Base-by-base conservation (phyloP, 2,888 invertebrate genomes). In the Drosophila conformis region DNA sequence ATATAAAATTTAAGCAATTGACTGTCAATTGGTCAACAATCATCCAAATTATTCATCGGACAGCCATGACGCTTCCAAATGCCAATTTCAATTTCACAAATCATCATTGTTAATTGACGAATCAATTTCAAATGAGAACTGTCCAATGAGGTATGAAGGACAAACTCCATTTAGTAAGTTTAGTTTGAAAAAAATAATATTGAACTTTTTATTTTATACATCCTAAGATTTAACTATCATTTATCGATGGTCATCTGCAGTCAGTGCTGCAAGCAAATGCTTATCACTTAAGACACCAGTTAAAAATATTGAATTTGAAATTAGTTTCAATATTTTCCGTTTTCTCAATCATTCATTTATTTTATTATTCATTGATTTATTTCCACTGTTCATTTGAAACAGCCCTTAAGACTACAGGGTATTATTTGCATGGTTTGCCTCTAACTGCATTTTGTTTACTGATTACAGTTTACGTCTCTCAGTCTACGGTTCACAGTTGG, bases 401-500 rank as follows among this genome's bases (percentile, higher is more conserved):
- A 27, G 11, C 2, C 29, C 15, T 15, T 21, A 0, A 21, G 33
- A 15, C 33, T 27, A 27, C 11, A 35, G 53, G 10, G 15, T 53
- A 53, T 10, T 35, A 25, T 25, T 11, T 2, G 42, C 42, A 21
- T 5, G 42, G 21, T 2, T 21, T 21, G 11, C 21, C 13, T 5
- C 42, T 21, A 42, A 21, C n/a, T 58, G 29, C 13, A 36, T 15
- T 31, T 36, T 27, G 59, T 31, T 31, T 25, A 21, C 53, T 36
- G 61, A 5, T 40, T 40, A 4, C 49, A 25, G 59, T 38, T 65
- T 42, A 4, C 57, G 58, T 21, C 53, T 48, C 36, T 36, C 64
- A 25, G 53, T 59, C 64, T 64, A 52, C 57, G 61, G 27, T 68
- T 56, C 36, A 33, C 64, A 40, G 57, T 33, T 62, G 49, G 36